Evolutionary conservation across 2,888 invertebrate species (phyloP).

Genomic region (Craniophora ligustri): DNA sequence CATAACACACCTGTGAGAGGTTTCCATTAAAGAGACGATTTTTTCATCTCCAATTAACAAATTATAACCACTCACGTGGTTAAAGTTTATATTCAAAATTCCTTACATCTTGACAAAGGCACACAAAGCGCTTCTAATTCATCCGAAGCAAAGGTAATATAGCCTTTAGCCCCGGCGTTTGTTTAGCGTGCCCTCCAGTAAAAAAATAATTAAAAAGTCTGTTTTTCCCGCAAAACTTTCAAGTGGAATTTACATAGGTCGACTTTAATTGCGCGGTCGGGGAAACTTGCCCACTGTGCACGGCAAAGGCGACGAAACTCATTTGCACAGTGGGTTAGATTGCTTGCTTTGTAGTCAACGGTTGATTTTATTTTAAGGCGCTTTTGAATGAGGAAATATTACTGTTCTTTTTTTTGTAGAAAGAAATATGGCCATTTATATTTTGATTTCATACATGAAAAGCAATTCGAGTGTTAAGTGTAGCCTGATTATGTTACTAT

Average conservation of each 20-base stretch:
- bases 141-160: not conserved
- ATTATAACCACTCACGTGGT: too few species aligned
- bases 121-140: not conserved
- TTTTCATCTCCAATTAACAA: too few species aligned
- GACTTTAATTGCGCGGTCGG: conserved; percentile 32
- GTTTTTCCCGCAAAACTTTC: conserved; percentile 16
- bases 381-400: not conserved
- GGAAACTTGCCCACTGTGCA: conserved; percentile 8
- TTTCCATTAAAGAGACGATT: too few species aligned
- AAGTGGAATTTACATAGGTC: conserved; percentile 38
- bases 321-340: conserved; percentile 19
- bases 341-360: conserved; percentile 30
- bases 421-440: too few species aligned
- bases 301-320: conserved; percentile 17
- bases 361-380: conserved; percentile 5
- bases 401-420: not conserved
- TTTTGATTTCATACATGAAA: too few species aligned
- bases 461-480: too few species aligned
- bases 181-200: not conserved
- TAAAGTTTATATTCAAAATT: not conserved
- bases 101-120: not conserved
- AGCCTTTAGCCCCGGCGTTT: not conserved
- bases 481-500: too few species aligned
- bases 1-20: too few species aligned
- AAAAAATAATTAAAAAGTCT: conserved; percentile 3